phyloP scores from a whole-genome alignment of 2,888 invertebrate genomes.

The Ischnura elegans region DNA sequence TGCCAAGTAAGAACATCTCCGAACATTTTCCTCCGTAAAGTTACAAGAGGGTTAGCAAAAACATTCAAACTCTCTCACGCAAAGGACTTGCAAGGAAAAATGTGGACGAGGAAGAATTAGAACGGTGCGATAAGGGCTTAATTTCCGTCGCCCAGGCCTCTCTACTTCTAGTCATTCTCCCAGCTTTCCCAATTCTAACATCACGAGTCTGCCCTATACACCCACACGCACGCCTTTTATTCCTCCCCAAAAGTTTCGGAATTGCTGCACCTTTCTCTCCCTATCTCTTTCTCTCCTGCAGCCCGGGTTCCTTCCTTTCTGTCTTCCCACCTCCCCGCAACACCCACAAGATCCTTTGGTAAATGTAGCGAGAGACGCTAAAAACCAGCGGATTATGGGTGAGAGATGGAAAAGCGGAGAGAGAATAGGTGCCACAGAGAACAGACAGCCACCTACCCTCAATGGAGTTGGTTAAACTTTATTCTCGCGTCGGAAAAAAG shows the following conservation, averaged over 20 bases:
- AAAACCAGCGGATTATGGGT: not conserved
- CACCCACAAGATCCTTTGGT: not conserved
- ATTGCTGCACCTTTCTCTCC: not conserved
- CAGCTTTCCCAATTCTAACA: not conserved
- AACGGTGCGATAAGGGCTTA: too few species aligned
- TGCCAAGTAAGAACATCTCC: too few species aligned
- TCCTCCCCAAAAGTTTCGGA: not conserved
- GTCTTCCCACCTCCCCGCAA: not conserved
- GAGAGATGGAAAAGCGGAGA: constrained; percentile 32
- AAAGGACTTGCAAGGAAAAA: too few species aligned
- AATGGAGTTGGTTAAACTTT: not conserved
- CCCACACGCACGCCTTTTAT: not conserved
- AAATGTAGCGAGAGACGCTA: not conserved
- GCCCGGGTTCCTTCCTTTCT: not conserved
- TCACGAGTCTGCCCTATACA: not conserved
- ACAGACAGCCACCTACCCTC: not conserved
- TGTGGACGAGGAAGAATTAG: too few species aligned
- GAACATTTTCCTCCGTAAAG: too few species aligned
- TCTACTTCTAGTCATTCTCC: not conserved
- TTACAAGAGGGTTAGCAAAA: too few species aligned
- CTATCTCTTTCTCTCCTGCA: not conserved
- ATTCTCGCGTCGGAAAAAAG: not conserved
- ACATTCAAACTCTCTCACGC: too few species aligned
- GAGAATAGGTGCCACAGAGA: not conserved
- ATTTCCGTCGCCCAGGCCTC: not conserved